phyloP scores from a whole-genome alignment of 2,113 vertebrate species.

The Symphodus melops region DNA sequence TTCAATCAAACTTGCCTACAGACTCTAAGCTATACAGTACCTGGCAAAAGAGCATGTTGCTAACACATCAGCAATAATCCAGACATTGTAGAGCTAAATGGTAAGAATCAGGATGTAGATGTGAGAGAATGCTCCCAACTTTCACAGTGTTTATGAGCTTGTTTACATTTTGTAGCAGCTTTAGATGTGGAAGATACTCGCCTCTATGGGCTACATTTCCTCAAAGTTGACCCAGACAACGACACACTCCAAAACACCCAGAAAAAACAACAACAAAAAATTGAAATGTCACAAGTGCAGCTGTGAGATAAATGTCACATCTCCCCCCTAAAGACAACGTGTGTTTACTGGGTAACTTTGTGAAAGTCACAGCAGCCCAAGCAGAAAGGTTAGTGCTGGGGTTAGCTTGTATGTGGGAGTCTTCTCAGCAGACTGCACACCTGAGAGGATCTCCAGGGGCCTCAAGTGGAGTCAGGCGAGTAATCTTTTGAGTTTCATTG shows the following conservation, averaged over 20 bases:
- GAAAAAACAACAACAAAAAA: slow-evolving; percentile 5
- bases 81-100: slow-evolving; percentile 35
- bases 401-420: slow-evolving; percentile 58
- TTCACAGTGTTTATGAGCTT: slow-evolving; percentile 53
- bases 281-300: slow-evolving; percentile 34
- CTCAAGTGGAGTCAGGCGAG: slow-evolving; percentile 52
- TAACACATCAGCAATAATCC: not conserved
- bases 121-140: slow-evolving; percentile 45
- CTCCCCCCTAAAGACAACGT: slow-evolving; percentile 59
- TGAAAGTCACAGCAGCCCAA: slow-evolving; percentile 71
- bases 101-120: not conserved
- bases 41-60: too few relatives aligned
- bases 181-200: slow-evolving; percentile 12
- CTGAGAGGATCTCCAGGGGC: slow-evolving; percentile 62
- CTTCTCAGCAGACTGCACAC: slow-evolving; percentile 69
- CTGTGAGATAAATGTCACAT: slow-evolving; percentile 74
- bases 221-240: slow-evolving; percentile 13
- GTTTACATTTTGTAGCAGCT: slow-evolving; percentile 14
- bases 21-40: too few relatives aligned
- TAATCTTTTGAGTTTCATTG: slow-evolving; percentile 68
- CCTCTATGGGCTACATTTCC: slow-evolving; percentile 19
- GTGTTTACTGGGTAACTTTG: slow-evolving; percentile 74
- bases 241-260: not conserved
- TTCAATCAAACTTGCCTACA: too few relatives aligned
- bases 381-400: slow-evolving; percentile 74